Percentiles rank a stretch among this genome's conserved stretches.
Conservation (phyloP, 2,797 vertebrate species). For the Pteronotus mesoamericanus region DNA sequence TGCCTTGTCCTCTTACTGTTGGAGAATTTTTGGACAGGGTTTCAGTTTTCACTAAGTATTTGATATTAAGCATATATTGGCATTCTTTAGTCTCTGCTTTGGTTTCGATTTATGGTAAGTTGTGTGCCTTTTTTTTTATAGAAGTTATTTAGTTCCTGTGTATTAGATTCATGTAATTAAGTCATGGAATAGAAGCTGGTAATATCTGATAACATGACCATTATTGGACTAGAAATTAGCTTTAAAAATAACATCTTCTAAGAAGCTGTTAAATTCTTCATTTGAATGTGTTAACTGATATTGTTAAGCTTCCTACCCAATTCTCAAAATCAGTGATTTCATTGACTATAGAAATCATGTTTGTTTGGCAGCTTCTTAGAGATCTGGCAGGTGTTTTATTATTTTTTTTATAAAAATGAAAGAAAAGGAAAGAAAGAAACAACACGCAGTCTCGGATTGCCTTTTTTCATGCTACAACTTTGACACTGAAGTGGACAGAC, state of each 20-base stretch:
- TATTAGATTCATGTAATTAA: not conserved
- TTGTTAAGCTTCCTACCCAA: constrained; percentile 47
- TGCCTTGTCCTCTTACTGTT: constrained; percentile 6
- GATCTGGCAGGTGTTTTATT: constrained; percentile 57
- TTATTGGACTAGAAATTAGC: constrained; percentile 73
- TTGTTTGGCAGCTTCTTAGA: constrained; percentile 72
- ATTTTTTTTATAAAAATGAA: constrained; percentile 68
- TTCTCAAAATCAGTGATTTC: constrained; percentile 57
- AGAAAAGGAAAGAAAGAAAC: constrained; percentile 64
- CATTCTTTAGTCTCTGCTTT: constrained; percentile 8
- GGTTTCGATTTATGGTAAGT: constrained; percentile 24
- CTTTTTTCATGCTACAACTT: constrained; percentile 67
- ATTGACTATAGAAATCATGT: constrained; percentile 39
- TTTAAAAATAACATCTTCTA: constrained; percentile 73
- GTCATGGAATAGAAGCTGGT: not conserved
- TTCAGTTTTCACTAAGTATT: constrained; percentile 20
- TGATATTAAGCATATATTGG: not conserved
- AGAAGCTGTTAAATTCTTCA: constrained; percentile 77
- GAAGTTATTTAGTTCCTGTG: not conserved
- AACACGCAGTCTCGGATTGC: constrained; percentile 77
- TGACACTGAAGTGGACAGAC: constrained; percentile 73
- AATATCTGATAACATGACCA: constrained; percentile 28
- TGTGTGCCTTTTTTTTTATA: not conserved
- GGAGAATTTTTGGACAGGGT: constrained; percentile 23
- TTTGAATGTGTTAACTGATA: constrained; percentile 33